Evolutionary conservation across 2,113 vertebrate species (phyloP).

Genomic region (Ageneiosus marmoratus): DNA sequence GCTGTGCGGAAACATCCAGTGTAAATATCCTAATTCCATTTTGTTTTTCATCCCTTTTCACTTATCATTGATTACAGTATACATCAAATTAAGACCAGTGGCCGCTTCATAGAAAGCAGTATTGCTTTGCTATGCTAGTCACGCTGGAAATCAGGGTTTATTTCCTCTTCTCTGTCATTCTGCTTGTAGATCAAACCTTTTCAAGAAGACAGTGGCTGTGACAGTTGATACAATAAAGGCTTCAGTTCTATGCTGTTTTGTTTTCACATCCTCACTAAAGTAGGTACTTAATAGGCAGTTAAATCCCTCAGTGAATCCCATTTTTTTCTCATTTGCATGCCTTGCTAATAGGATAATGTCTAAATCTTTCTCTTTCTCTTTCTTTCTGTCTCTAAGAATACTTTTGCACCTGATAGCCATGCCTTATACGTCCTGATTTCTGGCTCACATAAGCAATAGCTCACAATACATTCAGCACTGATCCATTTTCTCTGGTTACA

Average conservation of each 20-base stretch:
- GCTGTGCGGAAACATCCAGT: neutral
- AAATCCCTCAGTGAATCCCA: neutral
- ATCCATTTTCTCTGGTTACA: conserved; percentile 15
- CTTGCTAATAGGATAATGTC: conserved; percentile 8
- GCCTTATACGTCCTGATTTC: conserved; percentile 21
- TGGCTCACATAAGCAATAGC: conserved; percentile 29
- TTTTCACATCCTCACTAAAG: neutral
- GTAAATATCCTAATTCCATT: neutral
- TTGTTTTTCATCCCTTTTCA: neutral
- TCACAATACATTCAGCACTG: neutral
- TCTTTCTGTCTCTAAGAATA: neutral
- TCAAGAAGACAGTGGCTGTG: neutral
- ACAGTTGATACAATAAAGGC: conserved; percentile 16
- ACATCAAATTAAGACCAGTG: neutral
- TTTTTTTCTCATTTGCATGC: neutral
- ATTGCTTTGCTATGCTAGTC: neutral
- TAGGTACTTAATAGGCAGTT: neutral
- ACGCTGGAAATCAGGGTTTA: neutral
- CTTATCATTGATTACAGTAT: neutral
- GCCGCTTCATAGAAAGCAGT: neutral
- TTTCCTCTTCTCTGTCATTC: neutral
- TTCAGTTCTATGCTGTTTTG: neutral
- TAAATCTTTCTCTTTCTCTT: neutral
- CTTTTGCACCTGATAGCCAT: neutral
- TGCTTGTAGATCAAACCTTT: neutral